These are phyloP conservation scores for Paracentrotus lividus DNA, from an alignment of 53 echinoderm and acorn worm genomes.

Conservation along the genomic window DNA sequence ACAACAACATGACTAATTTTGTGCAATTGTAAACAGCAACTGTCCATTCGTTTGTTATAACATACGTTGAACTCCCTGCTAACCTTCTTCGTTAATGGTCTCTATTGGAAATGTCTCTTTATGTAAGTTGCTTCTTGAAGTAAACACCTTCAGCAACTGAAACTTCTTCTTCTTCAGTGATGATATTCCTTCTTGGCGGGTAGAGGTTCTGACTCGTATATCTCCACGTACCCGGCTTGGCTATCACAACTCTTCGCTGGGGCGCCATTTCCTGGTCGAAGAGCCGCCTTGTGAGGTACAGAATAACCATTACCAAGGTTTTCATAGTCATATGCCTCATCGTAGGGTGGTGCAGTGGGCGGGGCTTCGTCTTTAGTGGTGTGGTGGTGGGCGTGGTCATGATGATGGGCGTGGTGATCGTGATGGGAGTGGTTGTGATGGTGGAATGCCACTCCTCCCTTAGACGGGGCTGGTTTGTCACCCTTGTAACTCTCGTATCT, in stretches of 20 bases:
- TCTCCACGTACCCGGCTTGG: slow-evolving; percentile 20
- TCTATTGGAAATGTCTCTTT: no score
- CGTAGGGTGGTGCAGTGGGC: slow-evolving; percentile 32
- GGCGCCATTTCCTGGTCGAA: background rate
- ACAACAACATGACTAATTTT: background rate
- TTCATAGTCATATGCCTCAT: background rate
- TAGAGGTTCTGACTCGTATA: background rate
- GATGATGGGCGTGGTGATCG: background rate
- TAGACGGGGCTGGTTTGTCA: slow-evolving; percentile 15
- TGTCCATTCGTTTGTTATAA: background rate
- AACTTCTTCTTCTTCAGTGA: background rate
- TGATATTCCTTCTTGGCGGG: background rate
- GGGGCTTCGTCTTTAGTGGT: background rate
- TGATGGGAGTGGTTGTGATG: background rate
- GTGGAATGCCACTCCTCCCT: slow-evolving; percentile 11
- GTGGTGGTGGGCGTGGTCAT: background rate
- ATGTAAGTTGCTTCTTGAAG: no score
- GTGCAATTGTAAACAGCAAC: background rate
- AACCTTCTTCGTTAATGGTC: background rate
- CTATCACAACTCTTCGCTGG: background rate
- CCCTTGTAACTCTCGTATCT: slow-evolving; percentile 18
- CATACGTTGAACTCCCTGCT: background rate
- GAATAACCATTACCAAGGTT: background rate
- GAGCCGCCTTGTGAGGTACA: background rate
- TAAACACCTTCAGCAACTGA: background rate